Base-by-base conservation (phyloP, 1,140 invertebrate species). In the Scaptodrosophila lebanonensis region DNA sequence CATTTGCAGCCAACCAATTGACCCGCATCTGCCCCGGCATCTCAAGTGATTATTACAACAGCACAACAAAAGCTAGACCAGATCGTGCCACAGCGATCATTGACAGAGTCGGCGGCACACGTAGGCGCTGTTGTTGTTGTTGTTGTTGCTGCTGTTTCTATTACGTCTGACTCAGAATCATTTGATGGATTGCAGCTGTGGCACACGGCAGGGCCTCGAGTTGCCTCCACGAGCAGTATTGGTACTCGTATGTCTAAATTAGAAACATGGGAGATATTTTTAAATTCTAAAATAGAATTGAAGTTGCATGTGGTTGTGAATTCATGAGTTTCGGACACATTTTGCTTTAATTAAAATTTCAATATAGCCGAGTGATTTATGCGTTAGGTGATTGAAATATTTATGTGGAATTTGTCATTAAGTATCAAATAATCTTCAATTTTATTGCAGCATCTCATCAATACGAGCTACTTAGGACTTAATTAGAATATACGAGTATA, bases 131-230 rank as follows among this genome's bases (percentile, higher is more conserved):
- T 29, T 42, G 29, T 9, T 16, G 22, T n/a, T 20, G 38, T 12
- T 33, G 35, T 15, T 30, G 36, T 40, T 38, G 36, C 33, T 13
- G 38, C 9, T 33, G 35, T 15, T 30, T 38, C 39, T 38, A 27
- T 40, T 13, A 18, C 3, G 20, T 6, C 35, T 47, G 52, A 49
- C 44, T 62, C 52, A 49, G 48, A 39, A 38, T 50, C 36, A 59
- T 52, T 72, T 79, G 72, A 77, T 79, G 68, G 73, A 77, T 79
- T 79, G 72, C 72, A 77, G 73, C 73, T 79, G 72, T 49, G 39
- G 20, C 15, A 12, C 9, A 42, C 20, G 48, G 29, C 38, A 20
- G 29, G 16, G 22, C 58, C 48, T 44, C 44, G 36, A 54, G 66
- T 66, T 42, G 45, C 49, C 35, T 33, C 13, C 20, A 11, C 29